Percentiles rank a stretch among this genome's conserved stretches.
phyloP scores from a whole-genome alignment of 2,113 vertebrate species.

The Piprites chloris region DNA sequence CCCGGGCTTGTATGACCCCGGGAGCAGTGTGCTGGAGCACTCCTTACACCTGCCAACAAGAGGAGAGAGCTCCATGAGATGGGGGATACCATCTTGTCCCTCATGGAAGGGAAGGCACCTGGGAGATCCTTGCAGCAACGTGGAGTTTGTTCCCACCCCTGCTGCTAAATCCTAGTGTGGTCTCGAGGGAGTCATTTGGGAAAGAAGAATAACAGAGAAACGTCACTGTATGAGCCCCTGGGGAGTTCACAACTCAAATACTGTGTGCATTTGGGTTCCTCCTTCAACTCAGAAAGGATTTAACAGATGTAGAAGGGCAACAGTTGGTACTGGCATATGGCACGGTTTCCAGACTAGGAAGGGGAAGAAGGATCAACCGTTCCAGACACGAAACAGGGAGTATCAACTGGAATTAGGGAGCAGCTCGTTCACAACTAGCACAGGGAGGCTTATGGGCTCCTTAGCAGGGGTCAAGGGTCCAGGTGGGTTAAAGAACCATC shows the following conservation, averaged over 20 bases:
- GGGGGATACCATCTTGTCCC: background rate
- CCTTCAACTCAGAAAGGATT: background rate
- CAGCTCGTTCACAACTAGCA: background rate
- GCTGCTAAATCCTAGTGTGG: background rate
- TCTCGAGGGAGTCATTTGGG: background rate
- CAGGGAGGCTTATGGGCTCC: accelerated
- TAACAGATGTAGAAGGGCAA: background rate
- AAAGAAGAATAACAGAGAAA: background rate
- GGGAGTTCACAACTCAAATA: background rate
- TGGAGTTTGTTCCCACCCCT: background rate
- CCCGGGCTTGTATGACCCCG: constrained; percentile 85
- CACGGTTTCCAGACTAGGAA: background rate
- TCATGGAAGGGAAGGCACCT: background rate
- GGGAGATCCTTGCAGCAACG: background rate
- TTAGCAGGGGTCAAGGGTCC: background rate
- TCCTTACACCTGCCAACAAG: constrained; percentile 82
- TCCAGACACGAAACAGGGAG: background rate
- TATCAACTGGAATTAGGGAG: background rate
- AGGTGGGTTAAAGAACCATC: background rate
- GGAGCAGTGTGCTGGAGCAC: constrained; percentile 90
- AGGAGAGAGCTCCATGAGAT: background rate
- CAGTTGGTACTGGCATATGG: background rate
- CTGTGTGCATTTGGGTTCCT: background rate
- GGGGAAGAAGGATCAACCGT: background rate
- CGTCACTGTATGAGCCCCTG: background rate